Evolutionary conservation across 2,888 invertebrate species (phyloP), one percentile per base, ranked within the genome.

Genomic region (Halictus ligatus): DNA sequence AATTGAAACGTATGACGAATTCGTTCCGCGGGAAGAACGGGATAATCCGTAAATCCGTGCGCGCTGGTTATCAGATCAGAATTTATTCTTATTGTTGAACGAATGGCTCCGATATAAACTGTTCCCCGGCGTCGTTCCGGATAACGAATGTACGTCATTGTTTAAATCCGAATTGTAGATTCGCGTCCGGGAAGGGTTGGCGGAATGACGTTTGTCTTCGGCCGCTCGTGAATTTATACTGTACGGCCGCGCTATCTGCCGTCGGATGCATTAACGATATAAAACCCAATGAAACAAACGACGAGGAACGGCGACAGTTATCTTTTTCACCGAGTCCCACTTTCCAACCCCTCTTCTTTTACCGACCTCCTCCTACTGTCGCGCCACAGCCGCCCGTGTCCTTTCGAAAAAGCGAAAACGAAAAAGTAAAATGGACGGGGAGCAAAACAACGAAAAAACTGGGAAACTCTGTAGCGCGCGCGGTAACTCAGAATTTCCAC

Each of bases 121-220:
- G 75, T n/a, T 35, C 18, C 54, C 29, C n/a, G 29, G 67, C n/a
- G 40, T 40, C 64, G 29, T 69, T 64, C 12, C 43, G 43, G 78
- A 78, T 87, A 87, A 87, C 87, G 83, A 80, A 75, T 80, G 78
- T 43, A 46, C 72, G 85, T 86, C 85, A 73, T 80, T 80, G 86
- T 73, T 83, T 69, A 69, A 83, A 87, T 83, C 80, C 83, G 86
- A 86, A 86, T 86, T 77, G 86, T 73, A 83, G 69, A 80, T 87
- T 35, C 73, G 75, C 48, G 72, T 69, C 69, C 46, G 69, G 40
- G 40, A 15, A 21, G 21, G 54, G 21, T 54, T 21, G 54, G 12
- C n/a, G 77, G 74, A 72, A 80, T 82, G 80, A 80, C 82, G 77
- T 86, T 87, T 80, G 87, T 80, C 83, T 86, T 82, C 21, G 25